Percentiles rank a stretch among this genome's conserved stretches.
Conservation (phyloP, 2,113 vertebrate species). For the Formicarius rufipectus region DNA sequence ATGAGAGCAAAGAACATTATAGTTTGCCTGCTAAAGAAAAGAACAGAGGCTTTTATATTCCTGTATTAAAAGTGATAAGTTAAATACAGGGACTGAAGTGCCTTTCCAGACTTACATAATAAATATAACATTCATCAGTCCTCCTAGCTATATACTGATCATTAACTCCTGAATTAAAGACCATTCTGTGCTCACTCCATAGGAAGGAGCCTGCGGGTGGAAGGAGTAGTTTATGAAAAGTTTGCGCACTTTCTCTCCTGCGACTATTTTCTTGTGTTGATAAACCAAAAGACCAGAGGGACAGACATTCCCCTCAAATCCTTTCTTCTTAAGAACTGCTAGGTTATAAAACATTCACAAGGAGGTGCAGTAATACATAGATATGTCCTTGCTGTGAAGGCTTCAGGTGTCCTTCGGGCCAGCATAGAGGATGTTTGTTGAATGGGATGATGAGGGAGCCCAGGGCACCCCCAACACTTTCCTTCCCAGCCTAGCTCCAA, state of each 20-base stretch:
- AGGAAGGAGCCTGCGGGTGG: constrained; percentile 4
- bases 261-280: not conserved
- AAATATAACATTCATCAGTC: not conserved
- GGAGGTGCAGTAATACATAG: not conserved
- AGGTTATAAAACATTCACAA: not conserved
- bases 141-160: constrained; percentile 18
- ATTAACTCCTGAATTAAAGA: constrained; percentile 17
- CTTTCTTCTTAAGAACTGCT: not conserved
- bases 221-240: not conserved
- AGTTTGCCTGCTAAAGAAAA: constrained; percentile 29
- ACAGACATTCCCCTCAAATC: not conserved
- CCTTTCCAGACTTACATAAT: not conserved
- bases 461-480: not conserved
- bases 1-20: constrained; percentile 28
- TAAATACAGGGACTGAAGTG: not conserved
- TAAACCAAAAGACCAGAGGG: not conserved
- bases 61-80: constrained; percentile 9
- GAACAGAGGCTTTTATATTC: constrained; percentile 16
- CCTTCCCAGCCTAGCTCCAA: not conserved
- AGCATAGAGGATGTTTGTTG: not conserved
- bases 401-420: not conserved
- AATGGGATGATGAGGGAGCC: accelerated
- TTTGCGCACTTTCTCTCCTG: not conserved
- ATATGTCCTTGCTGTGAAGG: not conserved
- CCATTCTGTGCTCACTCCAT: not conserved